Evolutionary conservation across 1,140 invertebrate genomes (phyloP), one percentile per base, ranked within the genome.

Genomic region (Ectropis grisescens): DNA sequence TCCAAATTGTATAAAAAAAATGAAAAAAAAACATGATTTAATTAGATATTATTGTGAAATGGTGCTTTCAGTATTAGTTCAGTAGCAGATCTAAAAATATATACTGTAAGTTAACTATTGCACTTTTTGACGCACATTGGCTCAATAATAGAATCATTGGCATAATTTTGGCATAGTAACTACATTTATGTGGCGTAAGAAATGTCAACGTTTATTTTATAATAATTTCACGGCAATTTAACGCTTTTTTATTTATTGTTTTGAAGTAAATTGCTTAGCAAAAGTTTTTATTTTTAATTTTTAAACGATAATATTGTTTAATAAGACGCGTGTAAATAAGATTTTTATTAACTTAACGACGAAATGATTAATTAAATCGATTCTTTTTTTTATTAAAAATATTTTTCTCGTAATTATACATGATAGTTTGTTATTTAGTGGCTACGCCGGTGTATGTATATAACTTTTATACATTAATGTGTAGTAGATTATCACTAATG

Each of bases 21-120:
- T n/a, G n/a, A n/a, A n/a, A n/a, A n/a, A n/a, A n/a, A n/a, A n/a
- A n/a, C n/a, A n/a, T n/a, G n/a, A n/a, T n/a, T 57, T 59, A 66
- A 68, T 67, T 61, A 71, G 58, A 52, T 66, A 65, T 65, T 64
- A 58, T 33, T 27, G 25, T 48, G 40, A 59, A 62, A 69, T 80
- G 75, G 75, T 80, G 71, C 75, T 80, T 74, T 57, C 75, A 80
- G 71, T 80, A 80, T 80, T 80, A 76, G 55, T 76, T 68, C 57
- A 52, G 49, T 78, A 75, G 69, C 61, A 54, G 59, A 40, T 52
- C 39, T 50, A 49, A 59, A 58, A 39, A 5, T 50, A n/a, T 49
- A 38, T 42, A 58, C 49, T 47, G 41, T 40, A 22, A 53, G 33
- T 15, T 34, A 34, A 29, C 13, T 43, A 46, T 43, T 37, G 46